Conservation (phyloP, 2,888 invertebrate species). For the Melikaiella ostensackeni region DNA sequence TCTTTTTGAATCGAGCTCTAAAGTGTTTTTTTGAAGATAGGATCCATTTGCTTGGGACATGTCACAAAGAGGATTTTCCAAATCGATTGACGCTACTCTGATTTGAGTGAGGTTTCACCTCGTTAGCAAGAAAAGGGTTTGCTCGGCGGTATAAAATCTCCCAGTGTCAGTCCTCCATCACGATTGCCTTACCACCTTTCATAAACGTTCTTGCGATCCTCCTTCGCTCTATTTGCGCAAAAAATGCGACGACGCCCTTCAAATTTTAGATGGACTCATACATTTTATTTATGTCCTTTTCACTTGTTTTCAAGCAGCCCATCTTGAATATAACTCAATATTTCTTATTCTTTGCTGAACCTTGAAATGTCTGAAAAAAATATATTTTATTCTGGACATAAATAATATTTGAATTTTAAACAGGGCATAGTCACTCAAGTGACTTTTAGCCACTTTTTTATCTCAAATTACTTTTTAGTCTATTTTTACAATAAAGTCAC, state of each 20-base stretch:
- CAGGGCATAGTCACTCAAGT: too few relatives aligned
- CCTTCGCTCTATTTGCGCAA: slow-evolving; percentile 10
- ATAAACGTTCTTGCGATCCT: slow-evolving; percentile 7
- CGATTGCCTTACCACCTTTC: slow-evolving; percentile 10
- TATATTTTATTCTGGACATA: too few relatives aligned
- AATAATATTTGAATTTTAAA: too few relatives aligned
- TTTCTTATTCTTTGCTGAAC: neutral
- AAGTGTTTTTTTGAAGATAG: too few relatives aligned
- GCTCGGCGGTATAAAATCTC: neutral
- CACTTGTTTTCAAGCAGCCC: neutral
- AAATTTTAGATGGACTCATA: neutral
- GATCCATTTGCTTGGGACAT: neutral
- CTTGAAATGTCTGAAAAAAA: neutral
- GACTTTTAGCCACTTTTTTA: too few relatives aligned
- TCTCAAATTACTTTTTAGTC: too few relatives aligned
- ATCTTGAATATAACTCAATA: neutral
- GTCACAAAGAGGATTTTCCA: neutral
- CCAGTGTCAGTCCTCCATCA: slow-evolving; percentile 22
- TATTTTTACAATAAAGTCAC: too few relatives aligned
- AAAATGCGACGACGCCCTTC: slow-evolving; percentile 17
- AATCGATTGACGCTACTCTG: slow-evolving; percentile 1
- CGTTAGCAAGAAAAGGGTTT: slow-evolving; percentile 26
- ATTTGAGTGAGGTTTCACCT: slow-evolving; percentile 2
- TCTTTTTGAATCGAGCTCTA: too few relatives aligned
- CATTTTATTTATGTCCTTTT: neutral